Conservation (phyloP, 2,113 vertebrate species). For the Myrmecophaga tridactyla region DNA sequence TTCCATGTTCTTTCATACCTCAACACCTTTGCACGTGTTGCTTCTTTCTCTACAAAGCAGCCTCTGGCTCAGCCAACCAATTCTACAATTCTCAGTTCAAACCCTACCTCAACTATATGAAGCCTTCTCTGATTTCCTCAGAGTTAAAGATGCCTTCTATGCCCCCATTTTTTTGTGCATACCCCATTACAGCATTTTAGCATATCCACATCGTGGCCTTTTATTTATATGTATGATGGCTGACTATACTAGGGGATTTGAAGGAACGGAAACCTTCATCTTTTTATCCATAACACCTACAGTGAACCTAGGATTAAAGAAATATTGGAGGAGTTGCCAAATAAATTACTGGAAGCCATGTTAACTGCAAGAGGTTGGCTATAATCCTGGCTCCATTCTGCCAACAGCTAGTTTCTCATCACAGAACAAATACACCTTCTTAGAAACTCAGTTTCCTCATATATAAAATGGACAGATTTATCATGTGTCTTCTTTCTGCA, state of each 20-base stretch:
- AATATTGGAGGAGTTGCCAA: constrained; percentile 33
- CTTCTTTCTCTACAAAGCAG: neutral
- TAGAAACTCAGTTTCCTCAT: neutral
- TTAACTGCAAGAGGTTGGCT: neutral
- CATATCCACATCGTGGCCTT: neutral
- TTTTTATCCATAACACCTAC: neutral
- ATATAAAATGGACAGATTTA: neutral
- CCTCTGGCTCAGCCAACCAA: neutral
- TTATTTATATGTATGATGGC: neutral
- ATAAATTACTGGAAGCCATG: neutral
- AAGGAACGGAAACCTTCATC: neutral
- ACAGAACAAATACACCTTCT: neutral
- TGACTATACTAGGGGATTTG: neutral
- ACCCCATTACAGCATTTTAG: neutral
- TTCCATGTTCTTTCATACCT: neutral
- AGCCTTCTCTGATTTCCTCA: neutral
- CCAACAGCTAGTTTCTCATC: neutral
- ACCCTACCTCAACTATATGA: neutral
- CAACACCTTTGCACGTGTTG: neutral
- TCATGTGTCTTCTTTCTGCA: neutral
- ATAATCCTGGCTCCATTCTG: neutral
- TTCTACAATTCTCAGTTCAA: neutral
- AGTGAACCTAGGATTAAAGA: constrained; percentile 35
- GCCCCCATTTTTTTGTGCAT: neutral
- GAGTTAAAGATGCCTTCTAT: neutral